These are phyloP conservation scores for Eupeodes luniger DNA, from an alignment of 2,888 invertebrate genomes.

Conservation along the genomic window DNA sequence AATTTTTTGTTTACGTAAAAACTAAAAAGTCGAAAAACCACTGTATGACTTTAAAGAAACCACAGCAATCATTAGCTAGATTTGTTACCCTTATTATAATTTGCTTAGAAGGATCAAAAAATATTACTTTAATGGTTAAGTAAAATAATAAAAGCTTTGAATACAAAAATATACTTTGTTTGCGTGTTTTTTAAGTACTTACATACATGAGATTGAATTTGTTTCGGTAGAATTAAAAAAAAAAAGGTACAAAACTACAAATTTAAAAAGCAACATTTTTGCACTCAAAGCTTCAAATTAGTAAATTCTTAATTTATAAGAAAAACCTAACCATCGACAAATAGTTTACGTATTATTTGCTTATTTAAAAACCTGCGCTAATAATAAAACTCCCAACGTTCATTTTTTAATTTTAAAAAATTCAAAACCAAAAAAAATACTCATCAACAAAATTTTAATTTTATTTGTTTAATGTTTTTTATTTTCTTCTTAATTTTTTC, in stretches of 20 bases:
- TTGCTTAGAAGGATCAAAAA: background rate
- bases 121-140: background rate
- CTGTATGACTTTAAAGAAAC: background rate
- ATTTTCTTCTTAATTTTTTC: constrained; percentile 62
- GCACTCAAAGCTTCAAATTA: background rate
- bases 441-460: constrained; percentile 46
- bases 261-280: too few species aligned
- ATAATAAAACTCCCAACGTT: constrained; percentile 17
- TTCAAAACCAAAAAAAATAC: background rate
- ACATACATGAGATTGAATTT: too few species aligned
- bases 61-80: background rate
- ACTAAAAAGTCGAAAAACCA: background rate
- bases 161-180: too few species aligned
- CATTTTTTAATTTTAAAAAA: constrained; percentile 2
- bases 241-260: too few species aligned
- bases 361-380: constrained; percentile 23
- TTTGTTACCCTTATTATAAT: background rate
- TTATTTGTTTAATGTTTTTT: constrained; percentile 57
- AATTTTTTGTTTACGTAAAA: too few species aligned
- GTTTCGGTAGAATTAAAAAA: too few species aligned
- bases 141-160: background rate
- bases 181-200: too few species aligned
- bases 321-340: background rate
- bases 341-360: constrained; percentile 3
- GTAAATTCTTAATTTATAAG: background rate